A percentile compares a stretch with the other conserved stretches of the same genome.
These are phyloP conservation scores for Tetrax tetrax DNA, from an alignment of 2,113 vertebrate genomes.

Conservation along the genomic window DNA sequence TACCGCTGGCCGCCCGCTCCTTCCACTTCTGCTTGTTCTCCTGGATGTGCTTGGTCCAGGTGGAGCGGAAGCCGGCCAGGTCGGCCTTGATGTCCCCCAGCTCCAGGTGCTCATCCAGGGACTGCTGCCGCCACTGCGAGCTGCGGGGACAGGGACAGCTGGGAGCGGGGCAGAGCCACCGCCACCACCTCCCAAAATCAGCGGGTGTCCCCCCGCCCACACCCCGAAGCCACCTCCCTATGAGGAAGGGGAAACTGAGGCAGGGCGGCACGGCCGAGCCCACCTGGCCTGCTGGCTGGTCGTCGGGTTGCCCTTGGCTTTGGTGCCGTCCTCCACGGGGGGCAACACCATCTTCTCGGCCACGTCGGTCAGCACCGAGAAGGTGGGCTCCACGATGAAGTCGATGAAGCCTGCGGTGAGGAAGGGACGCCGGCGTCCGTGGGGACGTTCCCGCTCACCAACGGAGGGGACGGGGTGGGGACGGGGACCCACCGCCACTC, in stretches of 20 bases:
- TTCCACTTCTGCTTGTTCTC: constrained; percentile 97
- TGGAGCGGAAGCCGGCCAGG: constrained; percentile 87
- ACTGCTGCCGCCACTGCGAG: constrained; percentile 88
- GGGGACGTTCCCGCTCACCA: neutral
- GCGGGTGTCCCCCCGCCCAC: neutral
- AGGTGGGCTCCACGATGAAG: constrained; percentile 94
- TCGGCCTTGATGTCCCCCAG: constrained; percentile 88
- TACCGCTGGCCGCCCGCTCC: constrained; percentile 86
- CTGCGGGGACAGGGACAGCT: constrained; percentile 46
- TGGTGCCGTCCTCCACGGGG: constrained; percentile 82
- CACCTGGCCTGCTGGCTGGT: constrained; percentile 32
- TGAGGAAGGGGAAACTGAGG: neutral
- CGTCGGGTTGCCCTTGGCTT: constrained; percentile 67
- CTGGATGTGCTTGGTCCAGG: constrained; percentile 89
- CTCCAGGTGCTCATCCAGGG: constrained; percentile 86
- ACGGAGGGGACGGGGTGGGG: neutral
- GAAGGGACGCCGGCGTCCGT: rapidly evolving
- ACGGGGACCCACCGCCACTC: neutral
- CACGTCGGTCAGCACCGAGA: constrained; percentile 91
- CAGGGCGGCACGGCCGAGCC: rapidly evolving
- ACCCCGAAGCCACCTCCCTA: neutral
- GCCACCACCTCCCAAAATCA: rapidly evolving
- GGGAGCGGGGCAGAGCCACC: neutral
- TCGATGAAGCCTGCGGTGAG: constrained; percentile 88
- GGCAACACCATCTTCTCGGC: constrained; percentile 92